Base-by-base conservation (phyloP, 2,888 invertebrate species). In the Nesidiocoris tenuis region DNA sequence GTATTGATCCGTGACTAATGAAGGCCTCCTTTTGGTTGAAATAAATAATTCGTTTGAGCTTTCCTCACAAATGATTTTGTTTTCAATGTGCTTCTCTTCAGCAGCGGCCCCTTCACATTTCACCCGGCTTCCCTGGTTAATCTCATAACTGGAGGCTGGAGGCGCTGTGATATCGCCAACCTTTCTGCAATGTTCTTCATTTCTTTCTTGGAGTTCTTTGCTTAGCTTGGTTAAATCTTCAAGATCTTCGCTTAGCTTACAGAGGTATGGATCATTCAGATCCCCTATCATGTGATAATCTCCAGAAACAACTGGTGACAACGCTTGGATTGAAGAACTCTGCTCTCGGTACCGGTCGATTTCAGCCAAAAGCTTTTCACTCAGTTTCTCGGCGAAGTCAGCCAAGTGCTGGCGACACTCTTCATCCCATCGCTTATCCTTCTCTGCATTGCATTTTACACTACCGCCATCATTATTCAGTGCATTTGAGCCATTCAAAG, bases 351-450 rank as follows among this genome's bases (percentile, higher is more conserved):
- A 83, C 75, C 82, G 81, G 81, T 93, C 92, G 78, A 93, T 89
- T 84, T 93, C 92, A 79, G 90, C 89, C 74, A 92, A 86, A 77
- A 94, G 84, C 82, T 92, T 92, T 82, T 92, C 92, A 82, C 91
- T 91, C n/a, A 93, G 84, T 82, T 91, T 90, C 82, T 93, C 93
- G 0, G 93, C 92, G 81, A 93, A 92, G 81, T 92, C 91, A 1
- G 90, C 90, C 78, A 93, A 85, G 82, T 92, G 91, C 80, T 88
- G 88, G 78, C 87, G 86, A 79, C 89, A 88, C 79, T 90, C 89
- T 80, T 89, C 88, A 72, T 87, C 87, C 90, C 90, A 90, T 2
- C 82, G 82, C 21, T 82, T 81, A 25, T 82, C 75, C 12, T 54
- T 67, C 24, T 67, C 63, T 39, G 67, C 76, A 18, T 74, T 75